These are phyloP conservation scores for Cryptomyrus ogoouensis DNA, from an alignment of 2,113 vertebrate genomes.

Conservation along the genomic window DNA sequence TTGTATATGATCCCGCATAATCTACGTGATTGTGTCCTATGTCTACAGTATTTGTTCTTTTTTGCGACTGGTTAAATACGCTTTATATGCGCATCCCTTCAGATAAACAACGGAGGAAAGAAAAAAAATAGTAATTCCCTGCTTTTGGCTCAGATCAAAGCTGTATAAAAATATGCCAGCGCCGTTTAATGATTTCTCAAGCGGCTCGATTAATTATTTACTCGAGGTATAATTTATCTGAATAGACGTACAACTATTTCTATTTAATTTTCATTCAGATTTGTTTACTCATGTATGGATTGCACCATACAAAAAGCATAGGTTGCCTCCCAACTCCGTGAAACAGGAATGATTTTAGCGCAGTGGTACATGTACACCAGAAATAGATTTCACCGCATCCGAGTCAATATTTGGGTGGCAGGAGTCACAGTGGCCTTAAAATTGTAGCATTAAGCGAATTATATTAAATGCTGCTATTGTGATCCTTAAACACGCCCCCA, in stretches of 20 bases:
- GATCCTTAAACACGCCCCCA: background rate
- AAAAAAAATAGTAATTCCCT: background rate
- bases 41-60: background rate
- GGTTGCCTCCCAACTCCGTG: background rate
- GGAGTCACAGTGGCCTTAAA: background rate
- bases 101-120: background rate
- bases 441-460: background rate
- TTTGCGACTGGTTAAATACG: slow-evolving; percentile 5
- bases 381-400: background rate
- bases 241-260: background rate
- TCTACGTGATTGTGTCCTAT: background rate
- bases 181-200: background rate
- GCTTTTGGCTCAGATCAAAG: slow-evolving; percentile 19
- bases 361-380: background rate
- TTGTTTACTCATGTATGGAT: background rate
- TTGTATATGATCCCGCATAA: background rate
- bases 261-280: background rate
- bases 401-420: background rate
- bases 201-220: slow-evolving; percentile 17
- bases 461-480: background rate
- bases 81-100: slow-evolving; percentile 6
- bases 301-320: background rate
- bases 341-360: background rate
- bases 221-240: background rate
- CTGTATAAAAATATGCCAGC: background rate